Base-by-base conservation (phyloP, 1,140 invertebrate genomes). In the Hycleus cichorii region DNA sequence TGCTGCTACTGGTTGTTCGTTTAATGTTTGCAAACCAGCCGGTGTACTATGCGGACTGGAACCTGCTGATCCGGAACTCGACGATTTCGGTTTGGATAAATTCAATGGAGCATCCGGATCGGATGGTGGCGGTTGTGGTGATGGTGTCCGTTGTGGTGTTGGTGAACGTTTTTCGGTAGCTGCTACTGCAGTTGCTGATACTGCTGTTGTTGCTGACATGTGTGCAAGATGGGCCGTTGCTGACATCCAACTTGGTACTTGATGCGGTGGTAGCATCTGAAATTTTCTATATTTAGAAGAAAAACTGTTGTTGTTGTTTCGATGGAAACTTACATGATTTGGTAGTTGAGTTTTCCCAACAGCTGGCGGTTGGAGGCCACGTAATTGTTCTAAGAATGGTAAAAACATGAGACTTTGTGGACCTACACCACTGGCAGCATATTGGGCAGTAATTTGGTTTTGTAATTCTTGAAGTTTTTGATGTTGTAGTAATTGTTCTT, bases 81-180 rank as follows among this genome's bases (percentile, higher is more conserved):
- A 72, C 10, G 78, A 80, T 69, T 93, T 89, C 26, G 91, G 91
- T 75, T 95, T 95, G 60, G 85, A 89, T 4, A 95, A 82, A 75
- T 95, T 95, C 0, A 95, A 76, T 0, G 92, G 92, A 0, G 88
- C 84, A 66, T 95, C 91, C 4, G 87, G 75, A 45, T 78, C 76
- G 5, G 76, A 76, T 40, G 77, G 79, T 43, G 75, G 77, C 6
- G 77, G 71, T 27, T 74, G 75, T 68, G 58, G 72, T 66, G 67
- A 77, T 39, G 70, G 76, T 68, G 69, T 58, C 38, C 64, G 60
- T 53, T 68, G 70, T 40, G 68, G 72, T 2, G 73, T 74, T 9
- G 77, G 74, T 6, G 77, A 75, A 32, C 74, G 76, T 57, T 73
- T 75, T 54, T 77, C 64, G 39, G 39, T 62, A 32, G 49, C 44